Base-by-base conservation (phyloP, 2,113 vertebrate genomes). In the Prionailurus viverrinus region DNA sequence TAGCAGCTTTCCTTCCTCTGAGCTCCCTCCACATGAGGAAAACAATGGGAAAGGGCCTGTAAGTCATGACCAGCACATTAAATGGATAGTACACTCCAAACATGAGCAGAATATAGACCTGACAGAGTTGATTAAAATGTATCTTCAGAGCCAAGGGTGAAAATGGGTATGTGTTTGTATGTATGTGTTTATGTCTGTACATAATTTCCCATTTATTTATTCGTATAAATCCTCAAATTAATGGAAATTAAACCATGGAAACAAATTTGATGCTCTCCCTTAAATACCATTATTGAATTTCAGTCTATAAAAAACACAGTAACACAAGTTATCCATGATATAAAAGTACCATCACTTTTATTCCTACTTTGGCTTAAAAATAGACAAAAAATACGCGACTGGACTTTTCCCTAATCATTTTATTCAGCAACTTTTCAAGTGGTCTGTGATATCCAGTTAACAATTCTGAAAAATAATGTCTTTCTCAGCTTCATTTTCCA, bases 201-300 rank as follows among this genome's bases (percentile, higher is more conserved):
- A 51, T 68, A 88, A 83, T 74, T 87, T 83, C 48, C 13, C 58
- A 33, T 82, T 93, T 89, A 63, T 80, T 81, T 94, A 82, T 82
- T 53, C 21, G 36, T 89, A 91, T 55, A 69, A 4, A 69, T 73
- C n/a, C 68, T 91, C 18, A 82, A 93, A 91, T 65, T 71, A 94
- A 84, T 96, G 68, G 33, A 83, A 91, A 96, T 95, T 74, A 65
- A 91, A 87, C 7, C 48, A 66, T 84, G 25, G 68, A 90, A 86
- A 80, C 8, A 21, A 69, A 84, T 69, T 41, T 86, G 27, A 83
- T 74, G 48, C 13, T 78, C 53, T 95, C 83, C 87, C 1, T 90
- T 88, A 51, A 93, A 87, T 87, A 36, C 4, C 4, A 61, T 33
- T n/a, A 91, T 78, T 53, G 65, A 53, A 93, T 66, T 91, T 96